Percentiles rank a stretch among this genome's conserved stretches.
These are phyloP conservation scores for Leptonema lineaticorne DNA, from an alignment of 1,140 invertebrate genomes.

Conservation along the genomic window DNA sequence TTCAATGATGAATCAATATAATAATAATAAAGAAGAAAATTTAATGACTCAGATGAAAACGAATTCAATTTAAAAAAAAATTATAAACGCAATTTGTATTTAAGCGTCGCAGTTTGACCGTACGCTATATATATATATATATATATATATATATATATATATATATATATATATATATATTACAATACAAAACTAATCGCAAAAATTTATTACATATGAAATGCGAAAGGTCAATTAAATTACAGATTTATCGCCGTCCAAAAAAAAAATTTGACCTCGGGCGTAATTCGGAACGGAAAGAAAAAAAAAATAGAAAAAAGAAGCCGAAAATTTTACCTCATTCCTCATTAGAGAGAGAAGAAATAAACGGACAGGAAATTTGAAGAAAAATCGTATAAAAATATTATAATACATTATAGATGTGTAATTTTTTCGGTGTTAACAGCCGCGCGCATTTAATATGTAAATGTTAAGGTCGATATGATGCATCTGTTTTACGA, in stretches of 20 bases:
- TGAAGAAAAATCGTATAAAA: background rate
- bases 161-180: background rate
- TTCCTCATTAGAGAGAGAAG: background rate
- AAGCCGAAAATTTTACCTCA: background rate
- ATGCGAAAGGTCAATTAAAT: background rate
- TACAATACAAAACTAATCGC: background rate
- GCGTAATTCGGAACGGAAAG: background rate
- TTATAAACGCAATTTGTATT: too few relatives aligned
- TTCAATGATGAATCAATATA: too few relatives aligned
- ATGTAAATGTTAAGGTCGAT: constrained; percentile 14
- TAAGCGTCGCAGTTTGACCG: too few relatives aligned
- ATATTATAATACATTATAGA: background rate
- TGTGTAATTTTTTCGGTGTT: background rate
- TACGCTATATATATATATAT: background rate
- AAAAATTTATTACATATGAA: background rate
- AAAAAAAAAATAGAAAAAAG: too few relatives aligned
- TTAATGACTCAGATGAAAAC: too few relatives aligned
- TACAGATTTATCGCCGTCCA: background rate
- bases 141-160: background rate
- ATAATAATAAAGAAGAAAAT: too few relatives aligned
- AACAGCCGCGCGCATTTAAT: background rate
- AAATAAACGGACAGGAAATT: constrained; percentile 7
- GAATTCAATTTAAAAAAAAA: too few relatives aligned
- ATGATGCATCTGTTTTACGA: constrained; percentile 8
- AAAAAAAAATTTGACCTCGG: background rate